Percentiles rank a stretch among this genome's conserved stretches.
phyloP scores from a whole-genome alignment of 2,888 invertebrate species.

The Pristionchus fissidentatus region DNA sequence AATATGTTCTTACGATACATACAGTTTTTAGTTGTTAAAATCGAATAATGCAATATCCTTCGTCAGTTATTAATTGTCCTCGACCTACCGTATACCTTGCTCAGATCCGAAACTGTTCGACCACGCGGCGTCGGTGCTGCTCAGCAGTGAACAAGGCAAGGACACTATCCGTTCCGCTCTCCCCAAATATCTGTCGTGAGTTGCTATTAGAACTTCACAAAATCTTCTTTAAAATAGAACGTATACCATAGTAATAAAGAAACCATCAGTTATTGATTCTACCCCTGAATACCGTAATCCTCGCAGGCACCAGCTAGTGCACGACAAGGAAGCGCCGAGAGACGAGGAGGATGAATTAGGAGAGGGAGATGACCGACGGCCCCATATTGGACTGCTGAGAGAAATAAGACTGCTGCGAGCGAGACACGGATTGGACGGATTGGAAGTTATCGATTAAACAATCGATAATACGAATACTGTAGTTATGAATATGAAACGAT shows the following conservation, averaged over 20 bases:
- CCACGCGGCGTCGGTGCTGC: background rate
- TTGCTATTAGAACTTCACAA: too few species aligned
- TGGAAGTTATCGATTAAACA: too few species aligned
- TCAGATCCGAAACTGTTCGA: conserved; percentile 25
- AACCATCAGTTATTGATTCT: background rate
- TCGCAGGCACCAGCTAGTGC: conserved; percentile 23
- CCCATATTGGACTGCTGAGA: background rate
- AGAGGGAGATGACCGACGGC: background rate
- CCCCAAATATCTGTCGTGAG: conserved; percentile 25
- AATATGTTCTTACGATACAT: background rate
- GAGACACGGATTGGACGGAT: background rate
- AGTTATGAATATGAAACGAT: too few species aligned
- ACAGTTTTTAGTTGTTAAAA: too few species aligned
- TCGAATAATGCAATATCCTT: background rate
- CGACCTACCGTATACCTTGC: background rate
- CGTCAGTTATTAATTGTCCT: background rate
- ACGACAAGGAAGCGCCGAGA: background rate
- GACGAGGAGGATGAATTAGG: background rate
- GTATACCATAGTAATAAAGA: too few species aligned
- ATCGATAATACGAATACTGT: too few species aligned
- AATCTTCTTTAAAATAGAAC: background rate
- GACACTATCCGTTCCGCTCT: background rate
- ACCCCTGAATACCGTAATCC: background rate
- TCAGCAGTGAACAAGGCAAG: conserved; percentile 3
- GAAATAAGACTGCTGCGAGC: background rate